Evolutionary conservation across 2,888 invertebrate species (phyloP).

Genomic region (Scaptodrosophila latifasciaeformis): DNA sequence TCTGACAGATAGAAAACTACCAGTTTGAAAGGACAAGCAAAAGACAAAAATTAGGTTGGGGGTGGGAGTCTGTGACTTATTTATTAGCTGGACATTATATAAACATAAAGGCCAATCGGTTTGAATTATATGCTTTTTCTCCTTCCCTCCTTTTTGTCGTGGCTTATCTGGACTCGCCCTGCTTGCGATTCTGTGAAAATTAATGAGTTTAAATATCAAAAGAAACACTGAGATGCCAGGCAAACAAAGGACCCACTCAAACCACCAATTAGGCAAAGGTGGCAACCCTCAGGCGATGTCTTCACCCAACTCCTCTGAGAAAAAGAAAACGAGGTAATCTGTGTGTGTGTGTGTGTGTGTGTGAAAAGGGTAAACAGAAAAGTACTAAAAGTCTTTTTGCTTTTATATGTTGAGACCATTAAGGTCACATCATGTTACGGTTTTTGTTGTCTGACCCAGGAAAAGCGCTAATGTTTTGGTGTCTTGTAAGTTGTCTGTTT

Average conservation of each 20-base stretch:
- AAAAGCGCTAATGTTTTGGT: constrained; percentile 9
- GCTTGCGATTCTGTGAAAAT: constrained; percentile 44
- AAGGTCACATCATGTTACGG: constrained; percentile 51
- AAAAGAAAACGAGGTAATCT: too few species aligned
- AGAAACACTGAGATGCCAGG: constrained; percentile 20
- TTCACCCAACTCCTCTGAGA: too few species aligned
- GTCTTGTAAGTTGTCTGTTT: constrained; percentile 16
- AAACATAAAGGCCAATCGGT: not conserved
- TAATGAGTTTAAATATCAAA: constrained; percentile 61
- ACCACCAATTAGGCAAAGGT: constrained; percentile 3
- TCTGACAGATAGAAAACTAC: too few species aligned
- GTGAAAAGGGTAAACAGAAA: too few species aligned
- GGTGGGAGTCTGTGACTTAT: constrained; percentile 6
- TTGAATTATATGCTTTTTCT: constrained; percentile 22
- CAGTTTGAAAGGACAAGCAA: not conserved
- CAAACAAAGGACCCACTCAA: not conserved
- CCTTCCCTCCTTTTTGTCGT: not conserved
- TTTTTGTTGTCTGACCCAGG: constrained; percentile 8
- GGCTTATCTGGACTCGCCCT: not conserved
- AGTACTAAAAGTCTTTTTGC: too few species aligned
- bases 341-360: too few species aligned
- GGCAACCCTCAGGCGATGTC: too few species aligned
- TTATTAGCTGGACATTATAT: not conserved
- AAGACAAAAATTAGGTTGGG: constrained; percentile 26
- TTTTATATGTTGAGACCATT: too few species aligned